Conservation (phyloP, 2,797 vertebrate species). For the Sparus aurata region DNA sequence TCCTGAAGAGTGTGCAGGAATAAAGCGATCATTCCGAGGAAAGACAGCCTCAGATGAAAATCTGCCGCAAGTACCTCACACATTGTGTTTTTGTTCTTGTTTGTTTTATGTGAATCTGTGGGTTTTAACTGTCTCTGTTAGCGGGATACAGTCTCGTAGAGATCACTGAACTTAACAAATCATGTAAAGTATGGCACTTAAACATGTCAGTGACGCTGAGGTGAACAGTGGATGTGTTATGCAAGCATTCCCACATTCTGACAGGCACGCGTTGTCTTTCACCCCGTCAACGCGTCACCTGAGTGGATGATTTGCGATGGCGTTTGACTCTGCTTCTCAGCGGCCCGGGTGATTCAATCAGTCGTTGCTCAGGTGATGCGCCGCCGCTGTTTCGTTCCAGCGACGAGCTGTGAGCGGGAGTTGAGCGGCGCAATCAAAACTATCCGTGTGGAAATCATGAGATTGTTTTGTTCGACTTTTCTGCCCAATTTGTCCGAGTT, state of each 20-base stretch:
- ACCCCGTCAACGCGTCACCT: constrained; percentile 21
- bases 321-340: constrained; percentile 3
- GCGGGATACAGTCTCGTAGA: not conserved
- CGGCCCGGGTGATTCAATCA: constrained; percentile 25
- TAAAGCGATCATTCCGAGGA: constrained; percentile 31
- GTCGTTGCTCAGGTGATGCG: constrained; percentile 28
- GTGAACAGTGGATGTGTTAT: constrained; percentile 1
- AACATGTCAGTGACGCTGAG: constrained; percentile 15
- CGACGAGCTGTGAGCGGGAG: not conserved
- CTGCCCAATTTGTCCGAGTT: constrained; percentile 39
- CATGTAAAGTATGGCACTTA: constrained; percentile 26
- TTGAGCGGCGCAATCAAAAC: constrained; percentile 34
- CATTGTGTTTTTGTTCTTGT: constrained; percentile 16
- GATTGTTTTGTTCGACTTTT: constrained; percentile 36
- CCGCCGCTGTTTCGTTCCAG: not conserved
- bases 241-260: constrained; percentile 12
- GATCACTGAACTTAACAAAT: constrained; percentile 41
- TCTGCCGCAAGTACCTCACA: constrained; percentile 3
- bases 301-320: constrained; percentile 8
- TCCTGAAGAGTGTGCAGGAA: constrained; percentile 28
- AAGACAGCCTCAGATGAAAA: constrained; percentile 29
- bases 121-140: constrained; percentile 13
- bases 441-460: constrained; percentile 59
- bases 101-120: constrained; percentile 1
- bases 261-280: not conserved